Evolutionary conservation across 1,140 invertebrate species (phyloP).

Genomic region (Heliconius hewitsoni): DNA sequence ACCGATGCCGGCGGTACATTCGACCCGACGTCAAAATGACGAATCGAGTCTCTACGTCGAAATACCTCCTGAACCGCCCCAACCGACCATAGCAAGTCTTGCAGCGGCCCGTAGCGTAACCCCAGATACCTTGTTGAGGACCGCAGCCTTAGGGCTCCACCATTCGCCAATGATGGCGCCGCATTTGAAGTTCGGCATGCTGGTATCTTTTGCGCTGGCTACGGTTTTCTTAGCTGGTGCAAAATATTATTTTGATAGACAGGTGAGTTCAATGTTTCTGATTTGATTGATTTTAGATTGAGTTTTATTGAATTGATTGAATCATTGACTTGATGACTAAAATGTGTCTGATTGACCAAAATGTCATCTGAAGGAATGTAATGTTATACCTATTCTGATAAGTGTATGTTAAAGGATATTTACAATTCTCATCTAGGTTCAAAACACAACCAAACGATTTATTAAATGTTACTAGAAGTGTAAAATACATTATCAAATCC

Average conservation of each 20-base stretch:
- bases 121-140: slow-evolving; percentile 67
- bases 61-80: slow-evolving; percentile 63
- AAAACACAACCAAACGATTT: no score
- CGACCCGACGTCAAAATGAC: slow-evolving; percentile 50
- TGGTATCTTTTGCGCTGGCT: slow-evolving; percentile 84
- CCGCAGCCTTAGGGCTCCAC: slow-evolving; percentile 71
- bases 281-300: background rate
- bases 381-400: no score
- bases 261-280: slow-evolving; percentile 43
- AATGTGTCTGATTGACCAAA: no score
- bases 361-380: no score
- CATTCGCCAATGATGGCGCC: slow-evolving; percentile 80
- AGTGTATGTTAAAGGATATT: no score
- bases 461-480: no score
- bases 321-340: no score
- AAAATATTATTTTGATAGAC: slow-evolving; percentile 86
- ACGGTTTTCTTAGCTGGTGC: slow-evolving; percentile 85
- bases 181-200: slow-evolving; percentile 85
- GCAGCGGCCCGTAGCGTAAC: slow-evolving; percentile 72
- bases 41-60: slow-evolving; percentile 74
- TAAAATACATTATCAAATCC: no score
- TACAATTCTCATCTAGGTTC: no score
- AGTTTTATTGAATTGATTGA: no score
- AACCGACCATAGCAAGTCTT: slow-evolving; percentile 68
- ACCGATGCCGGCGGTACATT: slow-evolving; percentile 60